A percentile compares a stretch with the other conserved stretches of the same genome.
These are phyloP conservation scores for Drosophila lini DNA, from an alignment of 1,140 invertebrate genomes.

Conservation along the genomic window DNA sequence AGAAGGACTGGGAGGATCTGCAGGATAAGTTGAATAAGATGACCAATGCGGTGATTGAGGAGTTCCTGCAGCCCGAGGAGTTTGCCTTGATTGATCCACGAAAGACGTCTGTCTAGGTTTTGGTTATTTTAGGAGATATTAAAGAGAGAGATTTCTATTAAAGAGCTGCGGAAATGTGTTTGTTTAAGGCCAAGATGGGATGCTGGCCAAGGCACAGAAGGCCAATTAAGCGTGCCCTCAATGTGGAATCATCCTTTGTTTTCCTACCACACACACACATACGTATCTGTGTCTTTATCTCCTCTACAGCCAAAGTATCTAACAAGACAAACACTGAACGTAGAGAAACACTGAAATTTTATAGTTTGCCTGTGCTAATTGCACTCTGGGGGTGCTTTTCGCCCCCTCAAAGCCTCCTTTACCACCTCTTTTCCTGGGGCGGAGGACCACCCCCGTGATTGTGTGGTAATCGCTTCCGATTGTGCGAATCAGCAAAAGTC, in stretches of 20 bases:
- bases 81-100: constrained; percentile 84
- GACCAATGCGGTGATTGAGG: constrained; percentile 90
- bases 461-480: constrained; percentile 68
- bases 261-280: constrained; percentile 37
- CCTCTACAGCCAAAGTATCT: constrained; percentile 68
- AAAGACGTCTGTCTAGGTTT: background rate
- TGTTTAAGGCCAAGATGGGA: constrained; percentile 6
- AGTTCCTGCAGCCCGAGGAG: constrained; percentile 91
- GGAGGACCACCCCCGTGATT: constrained; percentile 15
- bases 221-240: constrained; percentile 69
- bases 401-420: background rate
- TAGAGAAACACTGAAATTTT: constrained; percentile 62
- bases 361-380: constrained; percentile 74
- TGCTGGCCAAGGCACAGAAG: constrained; percentile 53
- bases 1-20: constrained; percentile 89
- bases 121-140: background rate
- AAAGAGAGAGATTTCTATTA: constrained; percentile 37
- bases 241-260: constrained; percentile 19
- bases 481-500: constrained; percentile 74
- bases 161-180: constrained; percentile 14
- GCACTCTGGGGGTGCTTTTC: constrained; percentile 70
- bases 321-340: constrained; percentile 75
- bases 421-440: background rate
- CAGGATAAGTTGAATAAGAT: constrained; percentile 89
- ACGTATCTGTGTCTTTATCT: constrained; percentile 20